Base-by-base conservation (phyloP, 2,113 vertebrate genomes). In the Atractosteus spatula region DNA sequence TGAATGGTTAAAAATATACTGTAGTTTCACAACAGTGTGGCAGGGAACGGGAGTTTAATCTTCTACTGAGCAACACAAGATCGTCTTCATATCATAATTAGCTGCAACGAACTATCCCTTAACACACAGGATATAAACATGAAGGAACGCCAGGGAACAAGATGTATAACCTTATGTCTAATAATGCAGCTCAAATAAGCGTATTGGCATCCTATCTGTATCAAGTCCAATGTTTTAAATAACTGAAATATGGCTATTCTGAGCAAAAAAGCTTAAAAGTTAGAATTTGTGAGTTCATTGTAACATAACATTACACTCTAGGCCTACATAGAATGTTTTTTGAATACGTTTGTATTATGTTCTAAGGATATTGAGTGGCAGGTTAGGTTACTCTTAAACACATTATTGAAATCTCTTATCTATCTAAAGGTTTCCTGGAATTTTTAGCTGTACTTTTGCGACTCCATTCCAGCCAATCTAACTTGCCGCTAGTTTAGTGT, bases 221-320 rank as follows among this genome's bases (percentile, higher is more conserved):
- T 51, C 10, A 5, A 51, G 47, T 51, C 47, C 1, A 51, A 29
- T 29, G 29, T 29, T 51, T 51, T 51, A 51, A 51, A 51, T 7
- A 51, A 51, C 2, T 51, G 10, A 68, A 68, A 68, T 61, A 74
- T 65, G 68, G 66, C 72, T 67, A 74, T 67, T 74, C 29, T 54
- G 66, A 68, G 66, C 57, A 7, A 68, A 71, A 72, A 74, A 3
- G 72, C n/a, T 55, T 66, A 44, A 6, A 51, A 68, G 47, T 54
- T 68, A 45, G 13, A 17, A 14, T 68, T 14, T 55, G 66, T 12
- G 7, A 54, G 29, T 74, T 43, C 10, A 14, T 51, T 54, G 64
- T 73, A 63, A 44, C 47, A 51, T 51, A 51, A 51, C 29, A 29
- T 29, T 29, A 29, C 29, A 29, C 47, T 47, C 43, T 44, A 41